Evolutionary conservation across 92 coral and sea anemone species (phyloP).

Genomic region (Porites divaricata): DNA sequence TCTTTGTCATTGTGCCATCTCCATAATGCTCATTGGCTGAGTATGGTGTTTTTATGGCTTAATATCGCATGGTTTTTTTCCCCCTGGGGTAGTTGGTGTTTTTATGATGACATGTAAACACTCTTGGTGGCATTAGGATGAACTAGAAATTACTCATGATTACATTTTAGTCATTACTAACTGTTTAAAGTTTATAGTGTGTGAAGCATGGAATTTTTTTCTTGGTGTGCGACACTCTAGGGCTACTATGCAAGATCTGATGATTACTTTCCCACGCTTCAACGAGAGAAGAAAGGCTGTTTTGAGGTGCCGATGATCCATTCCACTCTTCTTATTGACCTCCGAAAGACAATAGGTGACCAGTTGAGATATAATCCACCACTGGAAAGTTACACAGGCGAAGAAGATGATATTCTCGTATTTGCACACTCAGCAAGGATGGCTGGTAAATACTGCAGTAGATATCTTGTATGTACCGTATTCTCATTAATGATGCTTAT

Average conservation of each 20-base stretch:
- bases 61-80: too few species aligned
- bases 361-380: slow-evolving; percentile 84
- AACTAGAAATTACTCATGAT: too few species aligned
- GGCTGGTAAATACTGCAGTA: slow-evolving; percentile 69
- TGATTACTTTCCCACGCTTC: slow-evolving; percentile 88
- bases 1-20: too few species aligned
- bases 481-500: too few species aligned
- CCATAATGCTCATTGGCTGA: too few species aligned
- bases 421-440: slow-evolving; percentile 91
- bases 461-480: background rate
- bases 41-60: too few species aligned
- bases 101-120: too few species aligned
- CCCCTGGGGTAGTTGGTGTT: too few species aligned
- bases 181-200: too few species aligned
- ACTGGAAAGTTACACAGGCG: slow-evolving; percentile 68
- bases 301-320: slow-evolving; percentile 96
- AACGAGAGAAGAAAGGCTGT: slow-evolving; percentile 76
- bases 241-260: slow-evolving; percentile 97
- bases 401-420: slow-evolving; percentile 87
- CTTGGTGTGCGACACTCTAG: slow-evolving; percentile 41
- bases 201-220: background rate
- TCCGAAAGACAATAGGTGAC: slow-evolving; percentile 67
- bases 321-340: slow-evolving; percentile 85
- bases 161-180: too few species aligned
- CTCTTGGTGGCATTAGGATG: too few species aligned